Evolutionary conservation across 1,140 invertebrate genomes (phyloP).

Genomic region (Catajapyx aquilonaris): DNA sequence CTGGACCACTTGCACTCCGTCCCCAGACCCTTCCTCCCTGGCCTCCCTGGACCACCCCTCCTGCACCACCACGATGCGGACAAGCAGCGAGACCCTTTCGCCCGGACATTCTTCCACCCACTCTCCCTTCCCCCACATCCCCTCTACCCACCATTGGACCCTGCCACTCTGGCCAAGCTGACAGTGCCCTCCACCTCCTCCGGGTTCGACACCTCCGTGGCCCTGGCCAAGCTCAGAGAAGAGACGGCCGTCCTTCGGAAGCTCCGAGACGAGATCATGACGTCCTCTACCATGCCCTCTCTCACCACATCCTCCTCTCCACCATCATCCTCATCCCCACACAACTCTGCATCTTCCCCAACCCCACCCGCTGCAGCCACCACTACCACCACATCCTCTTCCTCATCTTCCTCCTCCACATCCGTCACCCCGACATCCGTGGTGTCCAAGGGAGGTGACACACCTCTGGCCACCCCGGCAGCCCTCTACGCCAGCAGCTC

Average conservation of each 20-base stretch:
- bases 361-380: constrained; percentile 1
- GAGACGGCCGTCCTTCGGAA: background rate
- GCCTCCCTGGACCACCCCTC: background rate
- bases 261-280: background rate
- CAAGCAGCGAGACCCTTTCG: background rate
- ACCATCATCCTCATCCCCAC: background rate
- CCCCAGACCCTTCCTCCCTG: background rate
- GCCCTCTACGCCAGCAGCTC: background rate
- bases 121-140: background rate
- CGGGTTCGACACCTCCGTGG: background rate
- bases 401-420: constrained; percentile 3
- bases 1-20: background rate
- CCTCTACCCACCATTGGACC: constrained; percentile 23
- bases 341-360: constrained; percentile 21
- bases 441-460: too few species aligned
- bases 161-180: background rate
- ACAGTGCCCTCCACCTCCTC: background rate
- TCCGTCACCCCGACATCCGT: too few species aligned
- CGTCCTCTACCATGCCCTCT: background rate
- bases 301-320: background rate
- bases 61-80: background rate
- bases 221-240: constrained; percentile 10
- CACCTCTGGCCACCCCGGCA: background rate
- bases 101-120: background rate
- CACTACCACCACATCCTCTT: background rate